Conservation (phyloP, 2,888 invertebrate genomes). For the Zhuqinia jingwanae region DNA sequence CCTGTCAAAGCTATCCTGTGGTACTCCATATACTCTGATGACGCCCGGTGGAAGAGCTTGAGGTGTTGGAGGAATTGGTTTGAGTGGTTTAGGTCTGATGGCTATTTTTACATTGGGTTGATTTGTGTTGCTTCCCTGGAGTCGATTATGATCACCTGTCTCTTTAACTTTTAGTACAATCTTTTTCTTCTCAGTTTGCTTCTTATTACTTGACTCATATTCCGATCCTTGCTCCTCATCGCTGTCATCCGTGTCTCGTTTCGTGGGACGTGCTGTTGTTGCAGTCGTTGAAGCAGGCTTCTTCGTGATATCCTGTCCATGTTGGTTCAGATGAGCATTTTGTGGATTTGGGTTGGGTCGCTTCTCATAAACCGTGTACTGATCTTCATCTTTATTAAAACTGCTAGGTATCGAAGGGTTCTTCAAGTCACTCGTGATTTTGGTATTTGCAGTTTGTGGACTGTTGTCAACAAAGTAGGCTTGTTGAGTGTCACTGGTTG, state of each 20-base stretch:
- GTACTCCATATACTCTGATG: conserved; percentile 69
- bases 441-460: conserved; percentile 59
- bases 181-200: not conserved
- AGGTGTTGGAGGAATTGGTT: not conserved
- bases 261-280: not conserved
- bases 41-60: conserved; percentile 52
- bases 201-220: conserved; percentile 12
- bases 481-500: conserved; percentile 38
- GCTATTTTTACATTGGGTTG: conserved; percentile 30
- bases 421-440: conserved; percentile 65
- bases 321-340: conserved; percentile 46
- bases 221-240: conserved; percentile 45
- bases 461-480: conserved; percentile 65
- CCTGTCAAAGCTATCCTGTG: conserved; percentile 61
- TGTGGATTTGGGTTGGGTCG: conserved; percentile 48
- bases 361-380: conserved; percentile 45
- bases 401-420: conserved; percentile 63
- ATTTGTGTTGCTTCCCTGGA: conserved; percentile 46
- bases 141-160: conserved; percentile 22
- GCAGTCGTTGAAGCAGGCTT: not conserved
- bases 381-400: conserved; percentile 26
- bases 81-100: conserved; percentile 32
- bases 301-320: conserved; percentile 29
- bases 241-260: conserved; percentile 7
- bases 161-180: not conserved